Evolutionary conservation across 2,888 invertebrate genomes (phyloP).

Genomic region (Punctoribates punctum): DNA sequence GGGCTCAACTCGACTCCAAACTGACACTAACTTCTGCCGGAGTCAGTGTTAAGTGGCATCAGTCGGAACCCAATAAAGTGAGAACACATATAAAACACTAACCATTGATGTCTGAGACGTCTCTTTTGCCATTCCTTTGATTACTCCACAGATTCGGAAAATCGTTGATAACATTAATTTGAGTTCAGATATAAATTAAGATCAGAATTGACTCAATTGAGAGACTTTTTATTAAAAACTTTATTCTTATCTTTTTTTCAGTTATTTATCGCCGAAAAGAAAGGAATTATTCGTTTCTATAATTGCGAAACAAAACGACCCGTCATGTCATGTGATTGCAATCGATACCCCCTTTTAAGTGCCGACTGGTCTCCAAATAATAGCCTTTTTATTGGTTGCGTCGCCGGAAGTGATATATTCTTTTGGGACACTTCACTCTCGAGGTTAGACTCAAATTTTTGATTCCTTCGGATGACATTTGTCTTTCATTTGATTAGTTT

Average conservation of each 20-base stretch:
- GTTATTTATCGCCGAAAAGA: constrained; percentile 69
- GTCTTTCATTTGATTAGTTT: constrained; percentile 52
- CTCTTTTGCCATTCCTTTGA: too few relatives aligned
- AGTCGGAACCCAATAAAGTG: constrained; percentile 64
- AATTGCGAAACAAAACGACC: constrained; percentile 64
- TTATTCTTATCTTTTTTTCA: constrained; percentile 44
- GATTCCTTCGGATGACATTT: too few relatives aligned
- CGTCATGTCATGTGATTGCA: constrained; percentile 54
- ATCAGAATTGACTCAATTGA: not conserved
- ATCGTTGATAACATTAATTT: too few relatives aligned
- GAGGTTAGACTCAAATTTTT: constrained; percentile 56
- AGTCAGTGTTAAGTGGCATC: constrained; percentile 64
- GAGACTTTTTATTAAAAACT: not conserved
- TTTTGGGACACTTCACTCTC: constrained; percentile 67
- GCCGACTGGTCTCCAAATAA: constrained; percentile 69
- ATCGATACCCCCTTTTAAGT: constrained; percentile 63
- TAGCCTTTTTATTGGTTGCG: constrained; percentile 61
- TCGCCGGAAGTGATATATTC: constrained; percentile 65
- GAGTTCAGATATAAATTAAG: too few relatives aligned
- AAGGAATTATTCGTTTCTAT: constrained; percentile 69
- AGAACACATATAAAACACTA: not conserved
- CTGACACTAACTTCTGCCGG: constrained; percentile 65
- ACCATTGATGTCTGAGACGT: not conserved
- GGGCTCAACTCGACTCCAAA: constrained; percentile 57
- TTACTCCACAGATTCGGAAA: too few relatives aligned